These are phyloP conservation scores for Ganaspis sp. DNA, from an alignment of 1,140 invertebrate species.

Conservation along the genomic window DNA sequence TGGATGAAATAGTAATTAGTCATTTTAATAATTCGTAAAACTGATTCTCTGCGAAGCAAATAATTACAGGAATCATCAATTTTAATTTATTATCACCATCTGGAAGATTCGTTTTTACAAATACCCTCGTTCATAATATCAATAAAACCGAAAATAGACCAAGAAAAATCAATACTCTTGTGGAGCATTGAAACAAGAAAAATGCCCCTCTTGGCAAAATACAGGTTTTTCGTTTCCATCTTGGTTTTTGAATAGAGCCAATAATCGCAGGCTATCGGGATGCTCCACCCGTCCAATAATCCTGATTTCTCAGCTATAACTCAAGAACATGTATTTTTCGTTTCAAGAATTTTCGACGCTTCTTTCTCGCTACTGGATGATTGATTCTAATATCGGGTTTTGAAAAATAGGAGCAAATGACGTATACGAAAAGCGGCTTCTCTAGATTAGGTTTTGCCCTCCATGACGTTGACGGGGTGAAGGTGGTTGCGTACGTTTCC, in stretches of 20 bases:
- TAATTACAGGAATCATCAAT: no score
- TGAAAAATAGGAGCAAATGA: slow-evolving; percentile 62
- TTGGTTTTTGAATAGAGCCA: slow-evolving; percentile 62
- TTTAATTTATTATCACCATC: no score
- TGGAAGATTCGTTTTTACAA: no score
- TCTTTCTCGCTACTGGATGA: slow-evolving; percentile 44
- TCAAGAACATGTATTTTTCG: slow-evolving; percentile 44
- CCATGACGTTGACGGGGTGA: neutral
- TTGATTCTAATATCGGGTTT: slow-evolving; percentile 63
- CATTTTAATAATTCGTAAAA: slow-evolving; percentile 54
- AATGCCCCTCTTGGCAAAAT: slow-evolving; percentile 53
- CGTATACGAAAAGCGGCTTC: slow-evolving; percentile 57
- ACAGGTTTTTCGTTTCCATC: slow-evolving; percentile 50
- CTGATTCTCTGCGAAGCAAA: neutral
- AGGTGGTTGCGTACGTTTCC: neutral
- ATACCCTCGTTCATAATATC: no score
- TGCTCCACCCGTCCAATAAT: slow-evolving; percentile 58
- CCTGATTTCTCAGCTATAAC: slow-evolving; percentile 54
- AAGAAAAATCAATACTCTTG: no score
- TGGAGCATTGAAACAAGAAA: slow-evolving; percentile 62
- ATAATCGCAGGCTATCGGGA: slow-evolving; percentile 67
- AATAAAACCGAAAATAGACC: no score
- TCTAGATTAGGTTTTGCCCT: slow-evolving; percentile 44
- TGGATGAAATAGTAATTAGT: slow-evolving; percentile 59
- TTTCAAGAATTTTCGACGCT: slow-evolving; percentile 19